Evolutionary conservation across 2,113 vertebrate genomes (phyloP).

Genomic region (Lophura nycthemera): DNA sequence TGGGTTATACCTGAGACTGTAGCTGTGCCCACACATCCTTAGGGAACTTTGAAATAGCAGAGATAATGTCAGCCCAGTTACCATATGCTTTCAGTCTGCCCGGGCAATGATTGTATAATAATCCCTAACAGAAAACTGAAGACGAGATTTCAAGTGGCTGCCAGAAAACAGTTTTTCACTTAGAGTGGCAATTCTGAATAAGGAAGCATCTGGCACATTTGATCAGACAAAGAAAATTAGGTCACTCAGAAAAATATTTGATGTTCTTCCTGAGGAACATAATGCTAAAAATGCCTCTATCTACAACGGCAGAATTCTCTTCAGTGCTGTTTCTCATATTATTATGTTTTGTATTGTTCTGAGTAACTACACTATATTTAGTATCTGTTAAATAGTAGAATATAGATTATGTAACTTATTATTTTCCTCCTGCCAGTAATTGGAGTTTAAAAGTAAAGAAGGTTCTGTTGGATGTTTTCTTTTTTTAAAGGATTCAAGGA

Average conservation of each 20-base stretch:
- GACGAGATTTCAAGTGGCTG: conserved; percentile 66
- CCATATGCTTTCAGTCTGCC: conserved; percentile 69
- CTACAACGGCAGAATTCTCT: neutral
- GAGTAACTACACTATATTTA: conserved; percentile 42
- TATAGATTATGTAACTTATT: conserved; percentile 36
- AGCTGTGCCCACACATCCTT: conserved; percentile 27
- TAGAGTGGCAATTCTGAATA: conserved; percentile 70
- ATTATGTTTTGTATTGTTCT: conserved; percentile 47
- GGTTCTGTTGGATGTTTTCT: neutral
- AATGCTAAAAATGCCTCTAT: conserved; percentile 41
- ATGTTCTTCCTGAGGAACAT: conserved; percentile 62
- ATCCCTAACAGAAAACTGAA: conserved; percentile 67
- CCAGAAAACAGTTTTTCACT: conserved; percentile 73
- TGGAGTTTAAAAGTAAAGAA: conserved; percentile 37
- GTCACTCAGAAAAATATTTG: conserved; percentile 68
- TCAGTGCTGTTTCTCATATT: neutral
- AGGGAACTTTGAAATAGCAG: conserved; percentile 32
- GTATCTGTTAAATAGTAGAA: conserved; percentile 26
- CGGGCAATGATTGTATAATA: conserved; percentile 64
- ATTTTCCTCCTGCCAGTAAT: neutral
- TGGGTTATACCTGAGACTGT: neutral
- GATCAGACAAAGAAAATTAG: conserved; percentile 75
- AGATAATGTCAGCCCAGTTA: conserved; percentile 55
- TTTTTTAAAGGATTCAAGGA: neutral
- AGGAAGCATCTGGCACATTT: conserved; percentile 75